Evolutionary conservation across 2,113 vertebrate genomes (phyloP).

Genomic region (Ctenodactylus gundi): DNA sequence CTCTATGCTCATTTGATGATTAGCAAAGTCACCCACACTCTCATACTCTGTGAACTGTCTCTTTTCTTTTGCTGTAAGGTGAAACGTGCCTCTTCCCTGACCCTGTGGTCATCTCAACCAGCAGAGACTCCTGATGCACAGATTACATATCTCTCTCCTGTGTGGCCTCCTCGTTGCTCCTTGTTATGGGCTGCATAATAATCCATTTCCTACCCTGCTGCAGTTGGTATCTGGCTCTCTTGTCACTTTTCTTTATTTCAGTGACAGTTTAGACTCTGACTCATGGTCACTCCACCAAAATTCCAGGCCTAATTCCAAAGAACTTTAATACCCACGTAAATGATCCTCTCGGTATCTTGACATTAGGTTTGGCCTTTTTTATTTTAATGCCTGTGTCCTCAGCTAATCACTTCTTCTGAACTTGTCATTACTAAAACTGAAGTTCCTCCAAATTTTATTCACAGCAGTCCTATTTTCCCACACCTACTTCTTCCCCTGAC

Average conservation of each 20-base stretch:
- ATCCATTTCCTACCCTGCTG: background rate
- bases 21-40: background rate
- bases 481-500: background rate
- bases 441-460: background rate
- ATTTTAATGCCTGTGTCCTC: background rate
- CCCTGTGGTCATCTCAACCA: background rate
- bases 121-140: background rate
- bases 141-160: background rate
- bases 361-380: background rate
- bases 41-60: background rate
- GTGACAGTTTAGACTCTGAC: background rate
- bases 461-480: background rate
- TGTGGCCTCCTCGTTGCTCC: background rate
- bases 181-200: background rate
- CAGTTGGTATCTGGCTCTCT: background rate
- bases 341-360: background rate
- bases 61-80: background rate
- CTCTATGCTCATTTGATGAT: background rate
- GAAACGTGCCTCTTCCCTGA: background rate
- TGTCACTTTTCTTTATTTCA: background rate
- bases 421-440: background rate
- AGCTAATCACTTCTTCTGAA: background rate
- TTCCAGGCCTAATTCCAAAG: background rate
- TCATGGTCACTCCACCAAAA: background rate
- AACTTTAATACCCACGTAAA: background rate